These are phyloP conservation scores for Apocheima hispidaria DNA, from an alignment of 2,888 invertebrate genomes.

Conservation along the genomic window DNA sequence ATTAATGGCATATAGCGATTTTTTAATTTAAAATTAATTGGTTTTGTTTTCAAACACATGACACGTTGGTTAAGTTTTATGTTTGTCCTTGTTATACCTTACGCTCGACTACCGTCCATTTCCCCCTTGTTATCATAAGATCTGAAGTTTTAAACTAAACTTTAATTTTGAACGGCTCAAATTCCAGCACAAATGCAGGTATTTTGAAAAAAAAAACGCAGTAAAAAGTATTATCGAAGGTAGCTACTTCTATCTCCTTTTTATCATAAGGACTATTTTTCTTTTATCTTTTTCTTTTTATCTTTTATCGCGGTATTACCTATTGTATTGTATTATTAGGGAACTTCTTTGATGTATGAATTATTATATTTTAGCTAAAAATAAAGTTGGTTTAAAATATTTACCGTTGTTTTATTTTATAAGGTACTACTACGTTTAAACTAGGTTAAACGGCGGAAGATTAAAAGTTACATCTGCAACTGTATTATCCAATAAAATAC, in stretches of 20 bases:
- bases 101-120: conserved; percentile 75
- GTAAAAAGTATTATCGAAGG: conserved; percentile 63
- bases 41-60: conserved; percentile 26
- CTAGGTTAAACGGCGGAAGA: too few relatives aligned
- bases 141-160: conserved; percentile 54
- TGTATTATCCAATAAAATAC: too few relatives aligned
- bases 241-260: conserved; percentile 66
- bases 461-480: too few relatives aligned
- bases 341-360: conserved; percentile 85
- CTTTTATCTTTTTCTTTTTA: conserved; percentile 50
- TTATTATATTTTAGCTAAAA: conserved; percentile 87
- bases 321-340: conserved; percentile 76
- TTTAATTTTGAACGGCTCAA: conserved; percentile 47
- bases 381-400: conserved; percentile 86
- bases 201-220: conserved; percentile 47
- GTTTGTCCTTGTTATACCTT: conserved; percentile 50
- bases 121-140: conserved; percentile 58
- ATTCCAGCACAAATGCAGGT: conserved; percentile 58
- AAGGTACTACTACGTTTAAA: neutral
- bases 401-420: conserved; percentile 60
- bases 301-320: conserved; percentile 76
- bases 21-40: too few relatives aligned
- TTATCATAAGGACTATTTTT: conserved; percentile 46
- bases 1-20: too few relatives aligned
- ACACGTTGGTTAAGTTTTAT: conserved; percentile 33